phyloP scores from a whole-genome alignment of 1,140 invertebrate species.

The Choristoneura fumiferana region DNA sequence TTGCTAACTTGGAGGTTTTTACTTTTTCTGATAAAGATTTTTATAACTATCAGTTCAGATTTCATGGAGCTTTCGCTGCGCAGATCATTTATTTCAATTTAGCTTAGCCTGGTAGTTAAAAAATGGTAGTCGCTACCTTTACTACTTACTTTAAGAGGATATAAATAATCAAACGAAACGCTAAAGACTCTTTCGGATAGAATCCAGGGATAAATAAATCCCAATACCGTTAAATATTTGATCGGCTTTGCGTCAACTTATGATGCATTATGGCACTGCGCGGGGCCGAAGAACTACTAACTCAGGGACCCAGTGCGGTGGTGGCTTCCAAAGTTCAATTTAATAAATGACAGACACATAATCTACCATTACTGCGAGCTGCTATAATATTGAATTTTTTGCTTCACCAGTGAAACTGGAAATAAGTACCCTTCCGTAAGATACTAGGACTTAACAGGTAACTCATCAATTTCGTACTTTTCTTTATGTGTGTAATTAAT shows the following conservation, averaged over 20 bases:
- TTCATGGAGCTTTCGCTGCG: too few relatives aligned
- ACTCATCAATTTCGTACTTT: too few relatives aligned
- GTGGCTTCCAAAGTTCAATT: constrained; percentile 3
- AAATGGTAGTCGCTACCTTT: constrained; percentile 38
- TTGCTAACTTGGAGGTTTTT: too few relatives aligned
- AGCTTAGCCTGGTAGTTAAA: constrained; percentile 33
- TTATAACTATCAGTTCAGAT: too few relatives aligned
- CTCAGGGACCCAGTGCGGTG: neutral
- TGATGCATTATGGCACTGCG: constrained; percentile 41
- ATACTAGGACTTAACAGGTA: too few relatives aligned
- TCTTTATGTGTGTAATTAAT: too few relatives aligned
- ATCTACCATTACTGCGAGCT: constrained; percentile 1
- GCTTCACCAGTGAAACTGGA: too few relatives aligned
- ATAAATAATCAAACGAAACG: constrained; percentile 53
- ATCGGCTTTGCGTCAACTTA: constrained; percentile 67
- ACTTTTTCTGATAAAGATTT: too few relatives aligned
- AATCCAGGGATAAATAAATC: constrained; percentile 39
- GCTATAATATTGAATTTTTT: neutral
- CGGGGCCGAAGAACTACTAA: too few relatives aligned
- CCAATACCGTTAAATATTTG: constrained; percentile 66
- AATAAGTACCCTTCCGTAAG: too few relatives aligned
- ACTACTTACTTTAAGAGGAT: constrained; percentile 55
- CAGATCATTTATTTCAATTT: neutral
- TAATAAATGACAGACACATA: neutral
- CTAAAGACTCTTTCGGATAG: constrained; percentile 27